A percentile compares a stretch with the other conserved stretches of the same genome.
Evolutionary conservation across 37 sponge, comb jelly and placozoan genomes (phyloP).

Genomic region (Amphimedon queenslandica): DNA sequence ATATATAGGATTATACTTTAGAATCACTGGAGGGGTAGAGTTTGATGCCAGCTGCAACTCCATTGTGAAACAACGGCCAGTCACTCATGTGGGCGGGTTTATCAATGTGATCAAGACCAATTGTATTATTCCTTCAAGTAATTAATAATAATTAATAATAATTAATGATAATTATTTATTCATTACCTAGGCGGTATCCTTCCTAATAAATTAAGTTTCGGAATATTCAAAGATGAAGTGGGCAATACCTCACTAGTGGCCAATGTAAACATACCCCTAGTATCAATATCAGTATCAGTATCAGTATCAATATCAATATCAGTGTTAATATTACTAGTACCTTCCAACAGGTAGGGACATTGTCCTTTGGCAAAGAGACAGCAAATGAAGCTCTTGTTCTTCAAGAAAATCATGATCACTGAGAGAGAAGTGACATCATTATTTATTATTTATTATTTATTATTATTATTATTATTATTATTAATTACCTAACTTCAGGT

Average conservation of each 20-base stretch:
- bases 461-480: too few species aligned
- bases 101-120: slow-evolving; percentile 73
- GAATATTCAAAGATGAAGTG: slow-evolving; percentile 58
- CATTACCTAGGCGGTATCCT: slow-evolving; percentile 49
- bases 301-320: too few species aligned
- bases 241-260: slow-evolving; percentile 52
- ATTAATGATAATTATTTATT: neutral
- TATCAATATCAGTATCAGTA: too few species aligned
- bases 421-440: neutral
- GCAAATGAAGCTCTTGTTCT: slow-evolving; percentile 68
- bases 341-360: slow-evolving; percentile 93
- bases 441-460: neutral
- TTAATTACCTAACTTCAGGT: slow-evolving; percentile 87
- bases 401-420: slow-evolving; percentile 91
- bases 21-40: slow-evolving; percentile 32
- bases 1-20: slow-evolving; percentile 60
- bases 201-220: slow-evolving; percentile 67
- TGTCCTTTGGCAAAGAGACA: slow-evolving; percentile 74
- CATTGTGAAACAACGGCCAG: slow-evolving; percentile 97
- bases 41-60: slow-evolving; percentile 89
- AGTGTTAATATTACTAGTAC: too few species aligned
- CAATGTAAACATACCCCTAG: slow-evolving; percentile 87
- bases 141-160: neutral
- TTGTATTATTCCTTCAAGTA: slow-evolving; percentile 47
- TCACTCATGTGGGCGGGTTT: slow-evolving; percentile 68